Conservation (phyloP, 2,113 vertebrate species). For the Carassius auratus region DNA sequence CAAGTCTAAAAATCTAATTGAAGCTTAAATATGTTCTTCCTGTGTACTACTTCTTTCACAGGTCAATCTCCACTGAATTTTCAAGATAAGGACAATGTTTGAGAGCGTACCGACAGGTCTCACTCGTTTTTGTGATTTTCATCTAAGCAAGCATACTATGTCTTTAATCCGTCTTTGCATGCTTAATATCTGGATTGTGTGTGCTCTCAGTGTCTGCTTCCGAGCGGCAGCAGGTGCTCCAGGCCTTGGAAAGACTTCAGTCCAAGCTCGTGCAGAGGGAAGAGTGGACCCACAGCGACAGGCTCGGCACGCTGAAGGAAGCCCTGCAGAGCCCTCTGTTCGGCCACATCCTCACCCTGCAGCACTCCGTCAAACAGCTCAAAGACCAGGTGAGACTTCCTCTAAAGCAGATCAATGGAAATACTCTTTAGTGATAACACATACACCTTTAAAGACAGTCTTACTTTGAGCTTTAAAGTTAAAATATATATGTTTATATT, state of each 20-base stretch:
- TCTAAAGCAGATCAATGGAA: background rate
- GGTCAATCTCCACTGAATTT: conserved; percentile 38
- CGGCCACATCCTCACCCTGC: conserved; percentile 91
- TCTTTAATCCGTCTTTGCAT: background rate
- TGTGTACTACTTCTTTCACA: background rate
- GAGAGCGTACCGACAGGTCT: conserved; percentile 76
- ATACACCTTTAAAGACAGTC: background rate
- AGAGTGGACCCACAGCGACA: conserved; percentile 84
- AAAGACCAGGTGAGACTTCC: conserved; percentile 81
- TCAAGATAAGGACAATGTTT: conserved; percentile 65
- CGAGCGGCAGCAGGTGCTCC: conserved; percentile 91
- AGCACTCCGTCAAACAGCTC: conserved; percentile 92
- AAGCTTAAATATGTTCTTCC: background rate
- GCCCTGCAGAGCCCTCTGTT: conserved; percentile 89
- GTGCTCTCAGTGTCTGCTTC: conserved; percentile 64
- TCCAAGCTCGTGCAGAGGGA: conserved; percentile 83
- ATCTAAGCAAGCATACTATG: background rate
- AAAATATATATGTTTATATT: too few species aligned
- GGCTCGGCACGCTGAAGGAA: conserved; percentile 77
- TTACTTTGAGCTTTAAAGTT: background rate
- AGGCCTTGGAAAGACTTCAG: conserved; percentile 88
- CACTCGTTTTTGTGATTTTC: background rate
- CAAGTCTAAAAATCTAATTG: background rate
- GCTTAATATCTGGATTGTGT: conserved; percentile 16
- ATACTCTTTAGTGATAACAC: too few species aligned